Base-by-base conservation (phyloP, 2,113 vertebrate species). In the Malurus alboscapulatus region DNA sequence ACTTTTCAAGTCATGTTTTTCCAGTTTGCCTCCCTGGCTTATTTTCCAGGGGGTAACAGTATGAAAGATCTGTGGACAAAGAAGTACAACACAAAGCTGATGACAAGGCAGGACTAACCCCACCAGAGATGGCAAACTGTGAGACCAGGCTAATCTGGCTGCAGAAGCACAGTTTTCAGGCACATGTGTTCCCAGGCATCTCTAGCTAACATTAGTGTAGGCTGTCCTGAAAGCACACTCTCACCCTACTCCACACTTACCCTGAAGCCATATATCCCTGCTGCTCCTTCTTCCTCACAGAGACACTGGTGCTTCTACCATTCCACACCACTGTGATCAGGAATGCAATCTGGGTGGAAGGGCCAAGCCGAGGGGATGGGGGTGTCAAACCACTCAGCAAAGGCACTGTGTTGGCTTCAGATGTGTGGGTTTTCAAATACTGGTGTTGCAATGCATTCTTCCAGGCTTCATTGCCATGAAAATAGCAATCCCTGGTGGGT, bases 171-270 rank as follows among this genome's bases (percentile, higher is more conserved):
- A 66, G 76, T 55, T 61, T 61, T 57, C 65, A 73, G 59, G 45
- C 40, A 61, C n/a, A 36, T 0, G 0, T 14, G 4, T 40, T n/a
- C 19, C 21, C 55, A 27, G 22, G 6, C 68, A 67, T 4, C 38
- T 50, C 55, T 14, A 34, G 54, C 48, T 54, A 34, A 7, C 32
- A 12, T 3, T 2, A 18, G 32, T 2, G 24, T 7, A 74, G 55
- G 27, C 26, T 82, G 38, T 30, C 51, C 53, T 45, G 25, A 58
- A 92, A 77, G 61, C 42, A 78, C 26, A 59, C 3, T 25, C n/a
- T 18, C 38, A 25, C 25, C 25, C 55, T 22, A 58, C 54, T 5
- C 7, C 57, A 45, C 4, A 14, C 34, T 5, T 18, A 42, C 8
- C 29, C 55, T 67, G 17, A 48, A 45, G 53, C 21, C 12, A 57